Evolutionary conservation across 2,888 invertebrate species (phyloP).

Genomic region (Epirrhoe tristata): DNA sequence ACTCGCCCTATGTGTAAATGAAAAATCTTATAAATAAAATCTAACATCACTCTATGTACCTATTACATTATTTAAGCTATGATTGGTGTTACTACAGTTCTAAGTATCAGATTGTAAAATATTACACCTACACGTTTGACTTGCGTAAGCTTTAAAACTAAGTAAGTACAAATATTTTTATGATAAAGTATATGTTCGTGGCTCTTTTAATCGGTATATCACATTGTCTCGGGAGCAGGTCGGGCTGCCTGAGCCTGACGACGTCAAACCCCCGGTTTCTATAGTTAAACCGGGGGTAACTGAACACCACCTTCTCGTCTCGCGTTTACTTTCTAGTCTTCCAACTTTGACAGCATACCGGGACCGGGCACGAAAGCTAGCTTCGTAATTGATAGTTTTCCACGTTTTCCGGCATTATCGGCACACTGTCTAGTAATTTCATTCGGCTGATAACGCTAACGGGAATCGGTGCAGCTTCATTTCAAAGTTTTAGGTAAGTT

Average conservation of each 20-base stretch:
- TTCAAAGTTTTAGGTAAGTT: neutral
- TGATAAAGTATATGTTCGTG: constrained; percentile 52
- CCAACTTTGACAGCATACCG: too few relatives aligned
- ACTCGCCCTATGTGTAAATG: constrained; percentile 66
- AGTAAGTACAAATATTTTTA: constrained; percentile 51
- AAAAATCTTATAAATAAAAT: constrained; percentile 78
- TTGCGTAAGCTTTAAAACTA: constrained; percentile 67
- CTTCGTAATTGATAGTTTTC: too few relatives aligned
- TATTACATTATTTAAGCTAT: constrained; percentile 79
- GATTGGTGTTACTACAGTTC: constrained; percentile 81
- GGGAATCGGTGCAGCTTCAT: neutral
- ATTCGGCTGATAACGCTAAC: neutral
- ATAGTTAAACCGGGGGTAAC: too few relatives aligned
- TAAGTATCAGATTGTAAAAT: constrained; percentile 55
- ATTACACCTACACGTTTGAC: constrained; percentile 51
- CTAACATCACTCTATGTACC: constrained; percentile 77
- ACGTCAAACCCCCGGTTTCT: too few relatives aligned
- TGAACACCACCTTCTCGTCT: too few relatives aligned
- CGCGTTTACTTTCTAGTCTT: too few relatives aligned
- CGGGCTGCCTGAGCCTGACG: neutral
- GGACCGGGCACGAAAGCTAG: too few relatives aligned
- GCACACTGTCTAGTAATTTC: neutral
- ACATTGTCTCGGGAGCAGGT: constrained; percentile 44
- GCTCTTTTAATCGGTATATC: constrained; percentile 64
- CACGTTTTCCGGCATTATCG: too few relatives aligned